Evolutionary conservation across 2,888 invertebrate genomes (phyloP), one percentile per base, ranked within the genome.

Genomic region (Philereme vetulata): DNA sequence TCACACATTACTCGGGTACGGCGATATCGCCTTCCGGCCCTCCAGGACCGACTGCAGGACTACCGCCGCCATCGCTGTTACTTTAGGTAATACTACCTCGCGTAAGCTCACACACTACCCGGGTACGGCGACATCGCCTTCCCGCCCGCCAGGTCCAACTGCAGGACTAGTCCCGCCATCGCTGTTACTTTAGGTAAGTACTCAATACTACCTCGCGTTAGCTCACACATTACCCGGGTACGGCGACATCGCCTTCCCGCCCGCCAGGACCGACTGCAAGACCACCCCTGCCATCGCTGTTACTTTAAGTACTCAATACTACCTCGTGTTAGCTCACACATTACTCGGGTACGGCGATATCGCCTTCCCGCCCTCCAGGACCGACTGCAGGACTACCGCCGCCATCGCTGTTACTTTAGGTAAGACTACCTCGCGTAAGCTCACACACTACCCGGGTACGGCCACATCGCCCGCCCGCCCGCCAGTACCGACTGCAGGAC

Each of bases 181-280:
- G 97, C 92, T 95, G 96, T 93, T 50, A 94, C 95, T 10, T 93
- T 97, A 45, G 96, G 96, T 81, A 81, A n/a, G n/a, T n/a, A n/a
- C n/a, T n/a, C n/a, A n/a, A 93, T 80, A 97, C 96, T 98, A 98
- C 88, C 93, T 98, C 65, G 94, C 95, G 64, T 87, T 97, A 71
- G 98, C 97, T 11, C 94, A 98, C 60, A 93, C 96, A 69, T 92
- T 99, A 73, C 96, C 97, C 54, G 99, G 99, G 50, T 99, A 99
- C 90, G 98, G 98, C 0, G 96, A 97, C 81, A 94, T 98, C 9
- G 96, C 97, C 51, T 98, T 99, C 92, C 99, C 99, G 35, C 98
- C 98, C 57, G 85, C 98, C 84, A 93, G 96, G 38, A 98, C 98
- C 88, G 98, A 98, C 93, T 72, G 78, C 58, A 52, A 78, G 42